phyloP scores from a whole-genome alignment of 1,140 invertebrate genomes.

The Eriocheir sinensis region DNA sequence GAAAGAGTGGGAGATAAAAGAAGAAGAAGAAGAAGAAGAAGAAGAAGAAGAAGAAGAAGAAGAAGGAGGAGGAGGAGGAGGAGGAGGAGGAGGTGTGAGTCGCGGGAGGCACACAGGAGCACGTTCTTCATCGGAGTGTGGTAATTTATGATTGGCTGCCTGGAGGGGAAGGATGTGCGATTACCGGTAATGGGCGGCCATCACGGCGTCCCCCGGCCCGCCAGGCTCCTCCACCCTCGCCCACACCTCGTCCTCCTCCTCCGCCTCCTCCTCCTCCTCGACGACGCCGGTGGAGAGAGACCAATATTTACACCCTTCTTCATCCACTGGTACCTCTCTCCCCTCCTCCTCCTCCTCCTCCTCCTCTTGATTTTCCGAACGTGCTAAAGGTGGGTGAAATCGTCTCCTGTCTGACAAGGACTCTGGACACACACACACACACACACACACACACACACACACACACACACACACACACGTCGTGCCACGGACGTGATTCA shows the following conservation, averaged over 20 bases:
- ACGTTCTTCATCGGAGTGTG: conserved; percentile 69
- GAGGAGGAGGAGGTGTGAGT: neutral
- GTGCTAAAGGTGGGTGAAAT: neutral
- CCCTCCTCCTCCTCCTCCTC: neutral
- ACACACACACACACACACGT: no score
- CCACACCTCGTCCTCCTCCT: neutral
- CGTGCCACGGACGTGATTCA: neutral
- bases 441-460: no score
- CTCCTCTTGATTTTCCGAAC: neutral
- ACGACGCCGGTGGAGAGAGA: neutral
- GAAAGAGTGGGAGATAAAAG: neutral
- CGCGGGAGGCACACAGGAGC: conserved; percentile 64
- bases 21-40: conserved; percentile 30
- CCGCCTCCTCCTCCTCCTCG: neutral
- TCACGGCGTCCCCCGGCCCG: conserved; percentile 39
- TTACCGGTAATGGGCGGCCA: conserved; percentile 75
- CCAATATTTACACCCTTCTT: neutral
- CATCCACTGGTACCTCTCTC: no score
- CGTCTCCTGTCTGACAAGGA: neutral
- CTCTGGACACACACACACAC: no score
- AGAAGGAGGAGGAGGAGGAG: no score
- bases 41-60: neutral
- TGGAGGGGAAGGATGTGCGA: conserved; percentile 67
- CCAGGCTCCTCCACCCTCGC: neutral
- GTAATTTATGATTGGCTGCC: conserved; percentile 76